A percentile compares a stretch with the other conserved stretches of the same genome.
Evolutionary conservation across 2,113 vertebrate genomes (phyloP).

Genomic region (Anolis carolinensis): DNA sequence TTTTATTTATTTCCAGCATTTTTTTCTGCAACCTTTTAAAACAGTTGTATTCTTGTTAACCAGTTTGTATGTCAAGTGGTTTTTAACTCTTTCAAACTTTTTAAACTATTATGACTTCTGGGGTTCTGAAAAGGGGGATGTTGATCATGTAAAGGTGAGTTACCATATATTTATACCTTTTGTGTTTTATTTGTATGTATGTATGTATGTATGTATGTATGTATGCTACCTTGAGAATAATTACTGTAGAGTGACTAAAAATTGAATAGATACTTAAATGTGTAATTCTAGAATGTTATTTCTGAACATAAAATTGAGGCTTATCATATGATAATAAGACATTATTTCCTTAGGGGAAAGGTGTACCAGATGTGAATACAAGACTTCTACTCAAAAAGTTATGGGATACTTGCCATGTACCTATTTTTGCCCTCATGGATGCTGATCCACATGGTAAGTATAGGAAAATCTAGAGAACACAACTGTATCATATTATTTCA

Average conservation of each 20-base stretch:
- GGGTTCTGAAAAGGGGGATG: no score
- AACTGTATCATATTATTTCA: background rate
- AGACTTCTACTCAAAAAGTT: constrained; percentile 91
- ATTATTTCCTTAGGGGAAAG: constrained; percentile 87
- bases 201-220: background rate
- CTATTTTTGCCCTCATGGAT: constrained; percentile 90
- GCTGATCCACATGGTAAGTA: constrained; percentile 92
- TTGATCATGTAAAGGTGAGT: background rate
- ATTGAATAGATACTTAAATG: background rate
- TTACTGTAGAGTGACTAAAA: background rate
- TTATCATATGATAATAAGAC: constrained; percentile 5
- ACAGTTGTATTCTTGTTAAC: background rate
- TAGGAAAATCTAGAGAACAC: background rate
- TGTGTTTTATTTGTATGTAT: background rate
- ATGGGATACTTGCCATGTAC: constrained; percentile 88
- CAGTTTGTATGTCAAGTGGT: background rate
- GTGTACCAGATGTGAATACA: constrained; percentile 93
- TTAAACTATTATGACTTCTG: background rate
- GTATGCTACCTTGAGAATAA: background rate
- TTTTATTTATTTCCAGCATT: no score
- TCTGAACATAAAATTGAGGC: no score
- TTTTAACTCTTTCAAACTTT: background rate
- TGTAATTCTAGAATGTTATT: accelerated
- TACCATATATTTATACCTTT: background rate
- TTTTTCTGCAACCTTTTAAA: background rate